Evolutionary conservation across 2,888 invertebrate species (phyloP).

Genomic region (Ichneumon xanthorius): DNA sequence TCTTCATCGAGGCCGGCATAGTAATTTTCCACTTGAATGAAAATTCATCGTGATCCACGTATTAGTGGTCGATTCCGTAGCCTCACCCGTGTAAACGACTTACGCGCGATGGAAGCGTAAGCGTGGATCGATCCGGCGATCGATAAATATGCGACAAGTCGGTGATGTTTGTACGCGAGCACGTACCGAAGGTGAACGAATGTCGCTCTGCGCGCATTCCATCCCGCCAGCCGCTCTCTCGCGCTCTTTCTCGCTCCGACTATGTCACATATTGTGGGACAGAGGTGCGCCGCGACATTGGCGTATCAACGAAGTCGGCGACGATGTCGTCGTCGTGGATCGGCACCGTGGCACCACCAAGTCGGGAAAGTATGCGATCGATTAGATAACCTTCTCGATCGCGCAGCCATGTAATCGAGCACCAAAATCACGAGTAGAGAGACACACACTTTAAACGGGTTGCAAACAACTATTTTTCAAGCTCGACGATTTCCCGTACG

Average conservation of each 20-base stretch:
- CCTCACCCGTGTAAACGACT: constrained; percentile 28
- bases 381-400: constrained; percentile 66
- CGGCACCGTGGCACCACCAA: constrained; percentile 65
- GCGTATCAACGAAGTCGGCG: constrained; percentile 60
- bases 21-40: constrained; percentile 37
- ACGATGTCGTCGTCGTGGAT: constrained; percentile 39
- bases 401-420: constrained; percentile 55
- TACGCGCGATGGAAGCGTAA: constrained; percentile 32
- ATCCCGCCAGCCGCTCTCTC: constrained; percentile 38
- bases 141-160: constrained; percentile 52
- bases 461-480: neutral
- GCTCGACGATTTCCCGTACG: neutral
- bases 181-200: constrained; percentile 27
- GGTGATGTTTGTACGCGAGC: constrained; percentile 38
- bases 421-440: constrained; percentile 58
- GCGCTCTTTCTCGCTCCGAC: constrained; percentile 31
- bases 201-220: constrained; percentile 66
- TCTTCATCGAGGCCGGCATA: neutral
- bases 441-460: neutral
- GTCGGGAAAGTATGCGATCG: constrained; percentile 64
- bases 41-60: neutral
- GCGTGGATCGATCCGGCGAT: constrained; percentile 51
- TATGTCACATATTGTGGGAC: constrained; percentile 57
- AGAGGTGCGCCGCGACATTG: constrained; percentile 68
- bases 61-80: neutral